Evolutionary conservation across 2,797 vertebrate genomes (phyloP).

Genomic region (Tragopan temminckii): DNA sequence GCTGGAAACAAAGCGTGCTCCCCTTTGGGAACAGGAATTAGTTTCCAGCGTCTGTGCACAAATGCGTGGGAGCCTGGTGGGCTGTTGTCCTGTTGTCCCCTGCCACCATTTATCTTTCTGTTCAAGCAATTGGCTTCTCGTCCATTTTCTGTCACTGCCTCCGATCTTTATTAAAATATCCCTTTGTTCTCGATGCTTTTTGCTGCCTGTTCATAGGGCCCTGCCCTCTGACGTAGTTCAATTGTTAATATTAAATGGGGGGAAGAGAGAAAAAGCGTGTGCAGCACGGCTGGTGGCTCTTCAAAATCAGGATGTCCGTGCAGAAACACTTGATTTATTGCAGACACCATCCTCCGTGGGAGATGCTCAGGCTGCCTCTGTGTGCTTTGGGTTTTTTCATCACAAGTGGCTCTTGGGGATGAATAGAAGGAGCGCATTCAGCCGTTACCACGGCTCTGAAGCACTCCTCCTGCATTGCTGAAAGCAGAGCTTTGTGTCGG

Average conservation of each 20-base stretch:
- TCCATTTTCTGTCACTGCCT: neutral
- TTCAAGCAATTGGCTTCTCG: neutral
- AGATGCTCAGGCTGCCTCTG: neutral
- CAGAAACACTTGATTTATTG: neutral
- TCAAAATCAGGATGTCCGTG: neutral
- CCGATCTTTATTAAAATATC: neutral
- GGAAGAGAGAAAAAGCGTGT: neutral
- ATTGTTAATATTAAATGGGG: neutral
- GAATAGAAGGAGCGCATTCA: accelerated
- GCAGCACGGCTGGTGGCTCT: neutral
- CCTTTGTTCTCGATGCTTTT: neutral
- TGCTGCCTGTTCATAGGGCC: neutral
- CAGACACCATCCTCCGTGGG: accelerated
- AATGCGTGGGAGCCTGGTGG: neutral
- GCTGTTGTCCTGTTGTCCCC: neutral
- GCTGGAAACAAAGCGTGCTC: accelerated
- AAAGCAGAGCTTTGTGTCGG: neutral
- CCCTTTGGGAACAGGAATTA: neutral
- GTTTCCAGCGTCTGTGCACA: neutral
- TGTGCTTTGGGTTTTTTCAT: neutral
- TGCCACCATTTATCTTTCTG: neutral
- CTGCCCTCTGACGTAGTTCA: neutral
- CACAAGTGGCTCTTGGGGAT: neutral
- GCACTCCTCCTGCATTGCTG: neutral
- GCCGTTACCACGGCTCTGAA: neutral